Base-by-base conservation (phyloP, 2,113 vertebrate genomes). In the Cyphomyrus plagiostoma region DNA sequence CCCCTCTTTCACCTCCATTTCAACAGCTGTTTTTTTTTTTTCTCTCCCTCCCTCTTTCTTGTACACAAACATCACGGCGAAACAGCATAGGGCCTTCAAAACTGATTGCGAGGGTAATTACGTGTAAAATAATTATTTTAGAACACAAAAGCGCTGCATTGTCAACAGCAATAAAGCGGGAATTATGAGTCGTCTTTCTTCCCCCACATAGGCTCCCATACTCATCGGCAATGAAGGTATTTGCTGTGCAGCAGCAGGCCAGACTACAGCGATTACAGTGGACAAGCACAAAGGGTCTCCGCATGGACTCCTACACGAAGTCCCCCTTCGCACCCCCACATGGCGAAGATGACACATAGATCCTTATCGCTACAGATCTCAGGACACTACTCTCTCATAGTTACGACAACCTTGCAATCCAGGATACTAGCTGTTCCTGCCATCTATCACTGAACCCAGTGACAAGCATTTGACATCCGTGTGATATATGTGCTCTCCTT, bases 271-370 rank as follows among this genome's bases (percentile, higher is more conserved):
- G 70, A 90, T 46, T 45, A 49, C 77, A 88, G 90, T 80, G 49
- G 89, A 90, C 89, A 66, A 83, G 89, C 56, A 89, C 84, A 48
- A 62, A 86, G 87, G 83, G 83, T 56, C 87, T 86, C 17, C 30
- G 7, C 19, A 66, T 70, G 50, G 39, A 26, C 83, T 8, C 66
- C 48, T 46, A 88, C 56, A 50, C 58, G 84, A 80, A 88, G 66
- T 21, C 19, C 49, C 84, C 56, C 90, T 50, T 48, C 62, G 23
- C 82, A n/a, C 84, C 23, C 45, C 53, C 6, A 62, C 89, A 48
- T 77, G 6, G 9, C n/a, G 62, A 88, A 86, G 58, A 92, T 77
- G 90, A 92, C 86, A 58, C 80, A 74, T 87, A 87, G 89, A 90
- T 89, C 0, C 45, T 26, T 89, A n/a, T 86, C 35, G 48, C 62